Percentiles rank a stretch among this genome's conserved stretches.
Evolutionary conservation across 2,888 invertebrate genomes (phyloP).

Genomic region (Dryobotodes eremita): DNA sequence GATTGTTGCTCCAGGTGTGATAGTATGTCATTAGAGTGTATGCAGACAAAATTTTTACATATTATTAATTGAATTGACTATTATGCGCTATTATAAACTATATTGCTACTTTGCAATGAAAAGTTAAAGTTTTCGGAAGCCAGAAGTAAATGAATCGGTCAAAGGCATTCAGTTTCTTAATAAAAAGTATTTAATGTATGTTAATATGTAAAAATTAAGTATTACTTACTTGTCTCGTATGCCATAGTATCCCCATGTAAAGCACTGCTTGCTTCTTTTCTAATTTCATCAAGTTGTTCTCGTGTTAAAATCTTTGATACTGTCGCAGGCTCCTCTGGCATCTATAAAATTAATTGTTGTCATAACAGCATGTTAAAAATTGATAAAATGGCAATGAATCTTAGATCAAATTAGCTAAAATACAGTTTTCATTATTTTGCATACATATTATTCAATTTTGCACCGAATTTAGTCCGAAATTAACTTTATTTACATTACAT

Average conservation of each 20-base stretch:
- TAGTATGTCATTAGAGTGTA: no score
- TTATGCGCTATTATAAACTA: no score
- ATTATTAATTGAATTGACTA: no score
- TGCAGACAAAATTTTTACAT: no score
- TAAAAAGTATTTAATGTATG: not conserved
- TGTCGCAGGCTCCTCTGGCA: slow-evolving; percentile 87
- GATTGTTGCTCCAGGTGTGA: not conserved
- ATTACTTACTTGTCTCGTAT: slow-evolving; percentile 91
- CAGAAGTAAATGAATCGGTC: not conserved
- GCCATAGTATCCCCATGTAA: slow-evolving; percentile 92
- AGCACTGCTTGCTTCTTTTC: slow-evolving; percentile 92
- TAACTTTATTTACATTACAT: slow-evolving; percentile 1
- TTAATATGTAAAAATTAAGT: not conserved
- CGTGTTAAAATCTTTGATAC: slow-evolving; percentile 83
- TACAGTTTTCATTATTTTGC: not conserved
- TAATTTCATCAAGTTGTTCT: slow-evolving; percentile 90
- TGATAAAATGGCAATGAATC: not conserved
- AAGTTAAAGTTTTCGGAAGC: not conserved
- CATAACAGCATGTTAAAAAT: not conserved
- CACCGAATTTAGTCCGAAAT: not conserved
- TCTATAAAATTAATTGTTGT: slow-evolving; percentile 73
- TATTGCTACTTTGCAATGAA: not conserved
- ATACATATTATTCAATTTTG: not conserved
- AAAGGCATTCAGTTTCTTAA: not conserved
- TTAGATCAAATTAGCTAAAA: not conserved